Conservation (phyloP, 2,888 invertebrate species). For the Watsonalla binaria region DNA sequence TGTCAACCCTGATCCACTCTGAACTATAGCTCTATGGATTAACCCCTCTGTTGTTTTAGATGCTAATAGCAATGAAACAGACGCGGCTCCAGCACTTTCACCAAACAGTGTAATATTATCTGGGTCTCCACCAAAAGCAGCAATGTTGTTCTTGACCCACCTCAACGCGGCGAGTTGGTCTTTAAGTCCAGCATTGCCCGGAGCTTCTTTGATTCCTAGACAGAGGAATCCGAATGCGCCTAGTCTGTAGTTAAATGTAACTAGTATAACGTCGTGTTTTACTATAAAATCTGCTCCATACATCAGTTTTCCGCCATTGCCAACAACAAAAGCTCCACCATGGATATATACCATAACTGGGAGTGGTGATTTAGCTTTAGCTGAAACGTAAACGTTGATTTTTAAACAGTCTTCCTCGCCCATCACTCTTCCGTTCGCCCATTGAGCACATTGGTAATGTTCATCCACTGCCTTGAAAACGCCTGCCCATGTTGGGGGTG, state of each 20-base stretch:
- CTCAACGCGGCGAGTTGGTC: constrained; percentile 66
- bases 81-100: constrained; percentile 63
- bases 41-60: constrained; percentile 52
- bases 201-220: constrained; percentile 61
- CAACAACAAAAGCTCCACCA: constrained; percentile 61
- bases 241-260: constrained; percentile 67
- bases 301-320: constrained; percentile 58
- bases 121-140: constrained; percentile 64
- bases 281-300: constrained; percentile 61
- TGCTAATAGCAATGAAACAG: constrained; percentile 46
- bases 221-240: constrained; percentile 63
- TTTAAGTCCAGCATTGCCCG: constrained; percentile 66
- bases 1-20: constrained; percentile 58
- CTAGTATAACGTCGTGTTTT: constrained; percentile 55
- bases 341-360: constrained; percentile 69
- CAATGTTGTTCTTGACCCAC: constrained; percentile 67
- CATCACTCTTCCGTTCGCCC: constrained; percentile 28
- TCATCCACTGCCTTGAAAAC: constrained; percentile 56
- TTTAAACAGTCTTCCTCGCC: constrained; percentile 65
- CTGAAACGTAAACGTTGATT: constrained; percentile 60
- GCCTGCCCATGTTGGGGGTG: constrained; percentile 61
- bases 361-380: constrained; percentile 29
- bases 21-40: constrained; percentile 58
- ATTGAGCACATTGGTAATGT: constrained; percentile 52
- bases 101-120: constrained; percentile 66